A percentile compares a stretch with the other conserved stretches of the same genome.
phyloP scores from a whole-genome alignment of 2,888 invertebrate species.

The Argyra leucocephala region DNA sequence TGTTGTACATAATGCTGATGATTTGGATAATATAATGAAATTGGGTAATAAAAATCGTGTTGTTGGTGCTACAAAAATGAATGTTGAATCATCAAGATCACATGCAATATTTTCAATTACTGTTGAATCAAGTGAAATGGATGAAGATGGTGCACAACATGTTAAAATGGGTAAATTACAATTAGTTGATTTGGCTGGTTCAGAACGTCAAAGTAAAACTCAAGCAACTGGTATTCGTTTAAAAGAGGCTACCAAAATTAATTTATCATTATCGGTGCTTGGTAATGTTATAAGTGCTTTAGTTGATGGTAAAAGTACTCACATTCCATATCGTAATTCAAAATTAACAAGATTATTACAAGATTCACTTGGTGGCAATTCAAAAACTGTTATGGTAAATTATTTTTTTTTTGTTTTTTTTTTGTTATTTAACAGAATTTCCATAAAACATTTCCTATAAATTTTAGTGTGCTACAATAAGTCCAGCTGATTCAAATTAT shows the following conservation, averaged over 20 bases:
- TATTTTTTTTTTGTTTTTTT: constrained; percentile 11
- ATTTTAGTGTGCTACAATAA: constrained; percentile 82
- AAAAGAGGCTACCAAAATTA: constrained; percentile 96
- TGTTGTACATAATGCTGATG: constrained; percentile 95
- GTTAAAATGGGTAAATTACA: constrained; percentile 94
- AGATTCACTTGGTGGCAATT: constrained; percentile 94
- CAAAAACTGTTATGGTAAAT: constrained; percentile 82
- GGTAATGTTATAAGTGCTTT: constrained; percentile 98
- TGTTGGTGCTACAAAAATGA: constrained; percentile 93
- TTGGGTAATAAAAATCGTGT: constrained; percentile 91
- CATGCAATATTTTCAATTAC: constrained; percentile 98
- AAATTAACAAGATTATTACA: constrained; percentile 89
- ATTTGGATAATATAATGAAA: constrained; percentile 88
- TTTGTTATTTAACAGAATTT: constrained; percentile 18
- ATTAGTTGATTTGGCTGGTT: constrained; percentile 95
- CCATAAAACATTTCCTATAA: no score
- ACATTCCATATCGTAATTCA: constrained; percentile 96
- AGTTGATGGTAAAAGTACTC: constrained; percentile 92
- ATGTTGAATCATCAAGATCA: constrained; percentile 88
- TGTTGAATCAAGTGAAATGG: constrained; percentile 85
- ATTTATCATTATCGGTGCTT: constrained; percentile 89
- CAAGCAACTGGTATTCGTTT: constrained; percentile 86
- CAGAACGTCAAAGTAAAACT: constrained; percentile 93
- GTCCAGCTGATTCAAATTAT: constrained; percentile 93
- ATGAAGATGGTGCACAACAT: constrained; percentile 71